These are phyloP conservation scores for Myoxocephalus aenaeus DNA, from an alignment of 2,797 vertebrate species.

Conservation along the genomic window DNA sequence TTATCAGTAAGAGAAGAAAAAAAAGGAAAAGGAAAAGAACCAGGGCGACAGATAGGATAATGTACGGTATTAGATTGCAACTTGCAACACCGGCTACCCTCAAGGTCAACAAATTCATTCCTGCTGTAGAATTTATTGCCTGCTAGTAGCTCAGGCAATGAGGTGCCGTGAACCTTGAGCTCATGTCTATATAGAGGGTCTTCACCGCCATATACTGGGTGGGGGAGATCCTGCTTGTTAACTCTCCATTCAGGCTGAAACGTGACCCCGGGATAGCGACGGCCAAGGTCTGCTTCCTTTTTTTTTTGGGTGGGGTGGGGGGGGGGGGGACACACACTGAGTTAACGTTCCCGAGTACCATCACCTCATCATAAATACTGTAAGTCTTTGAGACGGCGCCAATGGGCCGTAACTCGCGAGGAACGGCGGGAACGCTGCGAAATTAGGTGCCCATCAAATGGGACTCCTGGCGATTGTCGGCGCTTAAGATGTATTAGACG, in stretches of 20 bases:
- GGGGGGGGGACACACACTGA: conserved; percentile 25
- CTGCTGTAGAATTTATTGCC: conserved; percentile 75
- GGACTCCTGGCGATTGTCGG: conserved; percentile 74
- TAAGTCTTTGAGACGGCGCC: conserved; percentile 49
- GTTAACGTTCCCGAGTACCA: conserved; percentile 54
- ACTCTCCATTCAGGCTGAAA: conserved; percentile 62
- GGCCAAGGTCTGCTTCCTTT: conserved; percentile 51
- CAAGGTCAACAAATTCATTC: conserved; percentile 81
- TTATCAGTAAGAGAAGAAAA: not conserved
- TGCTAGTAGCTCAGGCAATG: conserved; percentile 73
- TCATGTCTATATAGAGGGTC: conserved; percentile 78
- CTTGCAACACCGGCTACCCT: conserved; percentile 71
- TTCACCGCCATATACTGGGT: conserved; percentile 55
- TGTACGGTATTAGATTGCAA: conserved; percentile 73
- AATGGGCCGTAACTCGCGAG: conserved; percentile 76
- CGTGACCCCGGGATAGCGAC: conserved; percentile 39
- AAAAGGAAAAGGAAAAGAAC: not conserved
- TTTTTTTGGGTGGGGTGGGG: not conserved
- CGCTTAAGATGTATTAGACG: conserved; percentile 76
- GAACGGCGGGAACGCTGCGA: conserved; percentile 70
- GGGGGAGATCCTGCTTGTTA: conserved; percentile 61
- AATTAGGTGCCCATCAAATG: conserved; percentile 75
- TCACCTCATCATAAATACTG: conserved; percentile 64
- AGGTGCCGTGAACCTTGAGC: conserved; percentile 81
- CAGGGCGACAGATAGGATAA: conserved; percentile 59